A percentile compares a stretch with the other conserved stretches of the same genome.
phyloP scores from a whole-genome alignment of 2,113 vertebrate genomes.

The Rhinolophus ferrumequinum region DNA sequence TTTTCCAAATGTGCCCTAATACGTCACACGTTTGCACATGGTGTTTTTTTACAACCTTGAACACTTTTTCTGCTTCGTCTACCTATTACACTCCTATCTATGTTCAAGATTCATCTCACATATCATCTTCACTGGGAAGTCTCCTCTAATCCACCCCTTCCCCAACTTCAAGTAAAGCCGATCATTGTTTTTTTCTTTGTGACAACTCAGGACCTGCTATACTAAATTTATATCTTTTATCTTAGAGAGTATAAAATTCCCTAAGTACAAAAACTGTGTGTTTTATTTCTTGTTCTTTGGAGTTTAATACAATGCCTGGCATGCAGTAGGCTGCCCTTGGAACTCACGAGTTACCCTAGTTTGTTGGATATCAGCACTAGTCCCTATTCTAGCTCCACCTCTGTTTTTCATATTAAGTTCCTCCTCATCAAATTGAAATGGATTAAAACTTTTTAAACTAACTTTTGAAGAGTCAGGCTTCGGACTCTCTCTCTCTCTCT shows the following conservation, averaged over 20 bases:
- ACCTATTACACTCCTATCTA: neutral
- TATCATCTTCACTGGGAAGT: neutral
- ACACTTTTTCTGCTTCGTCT: neutral
- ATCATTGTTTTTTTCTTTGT: neutral
- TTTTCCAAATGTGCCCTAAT: neutral
- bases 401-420: neutral
- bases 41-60: neutral
- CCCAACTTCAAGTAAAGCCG: neutral
- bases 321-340: neutral
- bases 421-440: neutral
- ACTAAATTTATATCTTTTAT: neutral
- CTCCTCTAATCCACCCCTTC: neutral
- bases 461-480: neutral
- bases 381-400: neutral
- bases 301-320: neutral
- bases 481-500: no score
- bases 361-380: neutral
- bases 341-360: neutral
- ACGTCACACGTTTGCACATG: neutral
- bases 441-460: neutral
- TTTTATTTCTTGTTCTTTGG: conserved; percentile 1
- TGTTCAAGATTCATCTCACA: neutral
- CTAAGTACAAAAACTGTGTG: neutral
- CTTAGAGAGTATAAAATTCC: neutral
- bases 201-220: neutral